Evolutionary conservation across 2,797 vertebrate species (phyloP).

Genomic region (Muscicapa striata): DNA sequence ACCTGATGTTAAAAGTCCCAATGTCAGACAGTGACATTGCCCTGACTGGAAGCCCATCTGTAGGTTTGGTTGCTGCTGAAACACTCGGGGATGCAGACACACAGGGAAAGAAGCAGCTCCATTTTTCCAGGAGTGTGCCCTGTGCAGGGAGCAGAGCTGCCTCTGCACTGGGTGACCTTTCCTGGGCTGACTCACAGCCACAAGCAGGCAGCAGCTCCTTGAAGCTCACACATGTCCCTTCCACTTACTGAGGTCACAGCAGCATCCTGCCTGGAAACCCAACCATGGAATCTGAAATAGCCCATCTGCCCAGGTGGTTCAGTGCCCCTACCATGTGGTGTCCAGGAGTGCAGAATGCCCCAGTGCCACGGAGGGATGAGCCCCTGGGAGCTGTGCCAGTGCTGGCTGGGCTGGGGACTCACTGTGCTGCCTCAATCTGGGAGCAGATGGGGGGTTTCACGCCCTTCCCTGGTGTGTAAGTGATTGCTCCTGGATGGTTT

Average conservation of each 20-base stretch:
- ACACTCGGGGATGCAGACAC: rapidly evolving
- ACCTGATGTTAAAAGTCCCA: background rate
- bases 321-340: background rate
- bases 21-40: rapidly evolving
- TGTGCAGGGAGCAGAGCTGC: background rate
- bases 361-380: rapidly evolving
- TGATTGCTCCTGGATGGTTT: constrained; percentile 41
- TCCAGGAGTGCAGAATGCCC: background rate
- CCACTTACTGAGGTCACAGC: background rate
- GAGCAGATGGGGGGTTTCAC: constrained; percentile 56
- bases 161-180: background rate
- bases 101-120: background rate
- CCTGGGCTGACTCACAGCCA: background rate
- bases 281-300: background rate
- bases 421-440: rapidly evolving
- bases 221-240: background rate
- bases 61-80: background rate
- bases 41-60: rapidly evolving
- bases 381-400: background rate
- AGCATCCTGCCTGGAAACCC: background rate
- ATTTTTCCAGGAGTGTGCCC: background rate
- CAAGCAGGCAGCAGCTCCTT: background rate
- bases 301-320: rapidly evolving
- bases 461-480: background rate
- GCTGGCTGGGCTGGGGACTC: background rate